phyloP scores from a whole-genome alignment of 1,140 invertebrate genomes.

The Linepithema humile region DNA sequence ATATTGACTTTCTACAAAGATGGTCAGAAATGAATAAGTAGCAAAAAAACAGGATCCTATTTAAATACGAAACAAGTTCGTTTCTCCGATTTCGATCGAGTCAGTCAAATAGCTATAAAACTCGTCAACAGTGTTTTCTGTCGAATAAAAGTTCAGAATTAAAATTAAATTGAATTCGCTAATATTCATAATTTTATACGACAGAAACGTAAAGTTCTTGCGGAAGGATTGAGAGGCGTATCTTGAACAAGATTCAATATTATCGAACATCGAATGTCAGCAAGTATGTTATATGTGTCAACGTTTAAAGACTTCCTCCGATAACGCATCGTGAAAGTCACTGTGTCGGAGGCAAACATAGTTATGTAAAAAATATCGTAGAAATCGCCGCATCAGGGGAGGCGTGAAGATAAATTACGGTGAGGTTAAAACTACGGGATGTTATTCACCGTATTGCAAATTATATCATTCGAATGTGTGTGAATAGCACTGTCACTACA shows the following conservation, averaged over 20 bases:
- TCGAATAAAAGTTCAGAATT: neutral
- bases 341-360: neutral
- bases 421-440: slow-evolving; percentile 45
- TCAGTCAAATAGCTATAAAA: slow-evolving; percentile 12
- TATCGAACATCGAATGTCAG: neutral
- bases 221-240: neutral
- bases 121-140: neutral
- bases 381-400: slow-evolving; percentile 35
- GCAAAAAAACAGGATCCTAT: slow-evolving; percentile 65
- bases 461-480: slow-evolving; percentile 57
- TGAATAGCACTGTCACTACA: slow-evolving; percentile 57
- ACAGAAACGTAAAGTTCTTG: neutral
- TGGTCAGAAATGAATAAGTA: slow-evolving; percentile 19
- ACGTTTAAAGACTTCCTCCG: neutral
- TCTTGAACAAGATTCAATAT: neutral
- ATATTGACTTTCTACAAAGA: slow-evolving; percentile 76
- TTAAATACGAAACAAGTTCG: slow-evolving; percentile 61
- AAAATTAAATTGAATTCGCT: neutral
- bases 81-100: slow-evolving; percentile 29
- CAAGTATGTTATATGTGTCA: neutral
- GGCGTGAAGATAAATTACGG: slow-evolving; percentile 56
- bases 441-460: slow-evolving; percentile 60
- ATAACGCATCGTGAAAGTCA: slow-evolving; percentile 53
- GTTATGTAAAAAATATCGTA: slow-evolving; percentile 40
- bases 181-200: neutral